Percentiles rank a stretch among this genome's conserved stretches.
These are phyloP conservation scores for Anoura caudifer DNA, from an alignment of 2,113 vertebrate species.

Conservation along the genomic window DNA sequence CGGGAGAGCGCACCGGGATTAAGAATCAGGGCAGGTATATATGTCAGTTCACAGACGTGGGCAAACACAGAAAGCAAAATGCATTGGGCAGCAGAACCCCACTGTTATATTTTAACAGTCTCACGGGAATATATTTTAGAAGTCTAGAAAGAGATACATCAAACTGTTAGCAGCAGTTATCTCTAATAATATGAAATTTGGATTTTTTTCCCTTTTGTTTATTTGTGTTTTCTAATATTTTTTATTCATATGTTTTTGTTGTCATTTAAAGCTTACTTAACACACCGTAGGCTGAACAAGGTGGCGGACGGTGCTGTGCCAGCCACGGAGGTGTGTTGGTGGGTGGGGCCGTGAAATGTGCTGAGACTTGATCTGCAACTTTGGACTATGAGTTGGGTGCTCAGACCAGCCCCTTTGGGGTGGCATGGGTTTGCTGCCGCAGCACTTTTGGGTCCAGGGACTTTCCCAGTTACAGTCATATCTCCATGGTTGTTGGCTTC, in stretches of 20 bases:
- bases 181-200: background rate
- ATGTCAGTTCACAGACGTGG: background rate
- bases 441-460: background rate
- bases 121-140: background rate
- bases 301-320: rapidly evolving
- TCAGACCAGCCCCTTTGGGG: rapidly evolving
- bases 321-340: rapidly evolving
- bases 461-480: background rate
- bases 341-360: rapidly evolving
- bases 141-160: background rate
- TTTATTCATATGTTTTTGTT: background rate
- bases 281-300: background rate
- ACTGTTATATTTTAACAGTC: background rate
- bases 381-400: rapidly evolving
- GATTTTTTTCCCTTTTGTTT: background rate
- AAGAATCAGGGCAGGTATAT: background rate
- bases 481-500: too few relatives aligned
- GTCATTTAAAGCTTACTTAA: background rate
- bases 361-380: rapidly evolving
- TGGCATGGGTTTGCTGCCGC: rapidly evolving
- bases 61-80: background rate
- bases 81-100: background rate
- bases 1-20: background rate
- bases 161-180: background rate
- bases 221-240: background rate